Percentiles rank a stretch among this genome's conserved stretches.
Conservation (phyloP, 2,888 invertebrate genomes). For the Cephus runcator region DNA sequence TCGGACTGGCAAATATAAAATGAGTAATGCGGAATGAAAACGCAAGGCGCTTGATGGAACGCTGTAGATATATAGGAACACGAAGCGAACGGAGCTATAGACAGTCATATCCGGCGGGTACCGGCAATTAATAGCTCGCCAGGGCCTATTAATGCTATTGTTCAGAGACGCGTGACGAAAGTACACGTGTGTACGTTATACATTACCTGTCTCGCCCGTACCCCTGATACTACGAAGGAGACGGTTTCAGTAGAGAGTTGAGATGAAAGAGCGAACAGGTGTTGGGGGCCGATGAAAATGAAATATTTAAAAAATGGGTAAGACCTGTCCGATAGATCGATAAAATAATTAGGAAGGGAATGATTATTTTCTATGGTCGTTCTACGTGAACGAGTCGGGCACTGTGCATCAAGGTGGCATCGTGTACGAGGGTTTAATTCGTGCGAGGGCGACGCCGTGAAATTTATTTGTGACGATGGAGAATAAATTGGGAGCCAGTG, state of each 20-base stretch:
- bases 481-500: constrained; percentile 34
- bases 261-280: neutral
- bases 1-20: neutral
- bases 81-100: constrained; percentile 56
- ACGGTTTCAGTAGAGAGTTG: neutral
- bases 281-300: neutral
- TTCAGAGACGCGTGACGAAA: constrained; percentile 65
- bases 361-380: constrained; percentile 9
- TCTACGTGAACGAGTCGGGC: constrained; percentile 24
- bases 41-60: constrained; percentile 41
- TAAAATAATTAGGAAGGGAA: neutral
- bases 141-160: constrained; percentile 64
- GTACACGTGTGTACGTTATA: constrained; percentile 36
- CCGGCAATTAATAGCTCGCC: constrained; percentile 64
- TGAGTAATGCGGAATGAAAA: constrained; percentile 15
- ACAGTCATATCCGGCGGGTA: constrained; percentile 64
- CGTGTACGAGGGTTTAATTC: neutral
- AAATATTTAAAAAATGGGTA: neutral
- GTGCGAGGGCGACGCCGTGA: constrained; percentile 30
- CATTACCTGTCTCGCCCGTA: constrained; percentile 9
- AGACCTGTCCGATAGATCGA: neutral
- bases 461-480: constrained; percentile 33
- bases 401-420: constrained; percentile 4
- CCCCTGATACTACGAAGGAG: neutral
- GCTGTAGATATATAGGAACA: constrained; percentile 50